Percentiles rank a stretch among this genome's conserved stretches.
Evolutionary conservation across 2,888 invertebrate genomes (phyloP).

Genomic region (Subacronicta megacephala): DNA sequence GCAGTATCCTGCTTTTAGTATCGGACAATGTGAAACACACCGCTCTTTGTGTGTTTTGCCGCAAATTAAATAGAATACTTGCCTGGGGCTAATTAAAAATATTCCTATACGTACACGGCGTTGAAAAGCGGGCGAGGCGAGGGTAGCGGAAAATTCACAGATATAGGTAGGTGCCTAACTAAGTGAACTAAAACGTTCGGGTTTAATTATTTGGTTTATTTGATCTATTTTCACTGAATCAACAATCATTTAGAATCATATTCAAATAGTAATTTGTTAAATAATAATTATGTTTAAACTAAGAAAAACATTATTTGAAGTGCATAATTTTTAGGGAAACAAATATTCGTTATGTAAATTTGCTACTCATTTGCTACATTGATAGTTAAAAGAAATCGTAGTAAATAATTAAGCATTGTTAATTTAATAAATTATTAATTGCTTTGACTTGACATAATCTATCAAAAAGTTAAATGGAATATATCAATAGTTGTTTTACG

Average conservation of each 20-base stretch:
- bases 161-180: slow-evolving; percentile 51
- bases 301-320: slow-evolving; percentile 6
- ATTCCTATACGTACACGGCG: slow-evolving; percentile 62
- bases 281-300: slow-evolving; percentile 1
- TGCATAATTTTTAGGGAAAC: slow-evolving; percentile 5
- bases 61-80: slow-evolving; percentile 83
- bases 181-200: slow-evolving; percentile 42
- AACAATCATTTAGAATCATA: slow-evolving; percentile 9
- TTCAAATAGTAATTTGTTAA: slow-evolving; percentile 20
- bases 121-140: slow-evolving; percentile 65
- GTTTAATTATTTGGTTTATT: slow-evolving; percentile 6
- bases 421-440: too few relatives aligned
- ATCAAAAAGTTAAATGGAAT: too few relatives aligned
- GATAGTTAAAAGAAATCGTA: too few relatives aligned
- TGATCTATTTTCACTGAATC: slow-evolving; percentile 10
- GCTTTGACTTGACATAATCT: too few relatives aligned
- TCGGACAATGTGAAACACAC: slow-evolving; percentile 74
- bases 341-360: too few relatives aligned
- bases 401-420: too few relatives aligned
- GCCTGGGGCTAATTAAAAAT: slow-evolving; percentile 80
- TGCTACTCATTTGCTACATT: too few relatives aligned
- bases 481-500: too few relatives aligned
- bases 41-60: slow-evolving; percentile 72
- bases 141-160: slow-evolving; percentile 61
- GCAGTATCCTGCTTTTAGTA: slow-evolving; percentile 81